Base-by-base conservation (phyloP, 1,140 invertebrate genomes). In the Aradophagus sp. region DNA sequence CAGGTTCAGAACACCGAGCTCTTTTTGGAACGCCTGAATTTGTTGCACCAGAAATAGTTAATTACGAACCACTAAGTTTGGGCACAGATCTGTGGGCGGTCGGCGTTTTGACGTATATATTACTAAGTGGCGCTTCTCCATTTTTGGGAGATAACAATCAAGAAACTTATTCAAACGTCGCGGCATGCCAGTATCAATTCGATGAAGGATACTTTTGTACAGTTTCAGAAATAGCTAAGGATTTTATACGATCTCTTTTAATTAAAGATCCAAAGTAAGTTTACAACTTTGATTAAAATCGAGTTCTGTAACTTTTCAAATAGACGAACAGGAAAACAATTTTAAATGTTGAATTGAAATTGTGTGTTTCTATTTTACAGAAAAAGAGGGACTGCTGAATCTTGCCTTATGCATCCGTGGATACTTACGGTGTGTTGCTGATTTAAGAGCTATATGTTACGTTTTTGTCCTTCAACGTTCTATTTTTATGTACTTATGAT, bases 1-100 rank as follows among this genome's bases (percentile, higher is more conserved):
- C 80, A 85, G 78, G 85, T 79, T 87, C 85, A 16, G 83, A 88
- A 71, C 81, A 89, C 15, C 79, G 87, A 67, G 84, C 87, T 29
- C 73, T 89, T 23, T 89, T 89, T 76, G 89, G 88, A 44, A 88
- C 87, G 55, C 89, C 90, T 2, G 89, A 90, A 76, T 84, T 88
- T 80, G 72, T 86, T 82, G 91, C 91, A 8, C 91, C 91, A 35
- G 91, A 92, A 86, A 89, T 92, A 41, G 84, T 92, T 12, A 90
- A 90, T 80, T 92, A 91, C 75, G 90, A 92, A 77, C 89, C 91
- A 14, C 85, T 92, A 12, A 88, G 86, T 68, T 81, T 90, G 10
- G 85, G 87, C 58, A 91, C 91, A 19, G 91, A 92, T 78, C 88
- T 92, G 84, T 92, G 91, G 90, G 90, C 90, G 67, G 83, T 92